Percentiles rank a stretch among this genome's conserved stretches.
phyloP scores from a whole-genome alignment of 2,888 invertebrate species.

The Ennomos erosarius region DNA sequence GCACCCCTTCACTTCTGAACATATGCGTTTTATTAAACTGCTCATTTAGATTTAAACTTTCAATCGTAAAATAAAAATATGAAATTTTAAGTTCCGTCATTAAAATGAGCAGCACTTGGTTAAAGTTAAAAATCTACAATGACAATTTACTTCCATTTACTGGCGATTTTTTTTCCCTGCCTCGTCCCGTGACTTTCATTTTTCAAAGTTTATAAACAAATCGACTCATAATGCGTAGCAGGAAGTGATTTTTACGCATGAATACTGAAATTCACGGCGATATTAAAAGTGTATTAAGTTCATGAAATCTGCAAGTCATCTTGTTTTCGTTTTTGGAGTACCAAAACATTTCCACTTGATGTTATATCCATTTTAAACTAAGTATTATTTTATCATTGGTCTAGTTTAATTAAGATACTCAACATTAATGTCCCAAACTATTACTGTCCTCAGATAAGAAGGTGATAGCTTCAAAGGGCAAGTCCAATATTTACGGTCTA shows the following conservation, averaged over 20 bases:
- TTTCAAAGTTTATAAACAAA: no score
- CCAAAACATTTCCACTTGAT: no score
- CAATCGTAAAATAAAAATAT: no score
- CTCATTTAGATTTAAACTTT: neutral
- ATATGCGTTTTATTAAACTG: conserved; percentile 5
- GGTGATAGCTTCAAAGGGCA: conserved; percentile 56
- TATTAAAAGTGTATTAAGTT: conserved; percentile 36
- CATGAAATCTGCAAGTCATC: conserved; percentile 37
- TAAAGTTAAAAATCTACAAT: no score
- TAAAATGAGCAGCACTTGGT: no score
- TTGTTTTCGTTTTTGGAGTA: conserved; percentile 30
- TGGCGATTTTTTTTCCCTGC: no score
- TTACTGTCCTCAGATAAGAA: conserved; percentile 45
- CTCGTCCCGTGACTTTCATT: no score
- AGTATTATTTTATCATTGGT: neutral
- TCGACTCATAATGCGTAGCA: conserved; percentile 23
- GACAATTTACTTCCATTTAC: no score
- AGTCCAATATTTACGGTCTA: conserved; percentile 63
- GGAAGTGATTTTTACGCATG: conserved; percentile 33
- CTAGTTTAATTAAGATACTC: conserved; percentile 9
- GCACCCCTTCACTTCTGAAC: conserved; percentile 64
- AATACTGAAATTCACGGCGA: conserved; percentile 16
- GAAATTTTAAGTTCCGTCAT: no score
- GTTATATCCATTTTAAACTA: neutral
- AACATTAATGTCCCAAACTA: conserved; percentile 18